Conservation (phyloP, 2,113 vertebrate genomes). For the Brachypteracias leptosomus region DNA sequence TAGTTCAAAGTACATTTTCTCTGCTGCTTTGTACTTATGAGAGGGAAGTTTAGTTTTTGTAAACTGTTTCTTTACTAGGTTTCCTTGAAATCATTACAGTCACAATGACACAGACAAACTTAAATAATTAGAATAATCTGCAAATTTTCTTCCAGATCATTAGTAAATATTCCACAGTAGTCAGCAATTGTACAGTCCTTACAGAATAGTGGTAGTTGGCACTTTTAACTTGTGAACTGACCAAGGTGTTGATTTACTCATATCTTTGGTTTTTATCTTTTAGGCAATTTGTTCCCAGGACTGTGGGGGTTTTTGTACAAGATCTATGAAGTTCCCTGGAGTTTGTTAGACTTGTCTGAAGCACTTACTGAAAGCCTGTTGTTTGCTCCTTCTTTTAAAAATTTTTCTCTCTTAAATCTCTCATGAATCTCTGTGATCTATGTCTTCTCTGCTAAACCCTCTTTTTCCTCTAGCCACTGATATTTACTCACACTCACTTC, state of each 20-base stretch:
- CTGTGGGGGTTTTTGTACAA: not conserved
- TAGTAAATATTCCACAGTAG: not conserved
- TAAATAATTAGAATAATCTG: not conserved
- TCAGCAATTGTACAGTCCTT: not conserved
- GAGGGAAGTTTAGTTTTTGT: not conserved
- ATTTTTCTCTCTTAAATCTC: not conserved
- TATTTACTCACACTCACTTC: not conserved
- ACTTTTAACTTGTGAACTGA: not conserved
- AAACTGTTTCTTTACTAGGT: not conserved
- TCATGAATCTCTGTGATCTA: not conserved
- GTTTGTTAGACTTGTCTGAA: not conserved
- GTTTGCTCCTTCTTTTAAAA: not conserved
- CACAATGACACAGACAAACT: not conserved
- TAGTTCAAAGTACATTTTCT: not conserved
- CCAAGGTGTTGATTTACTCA: not conserved
- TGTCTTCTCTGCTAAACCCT: not conserved
- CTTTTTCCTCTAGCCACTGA: not conserved
- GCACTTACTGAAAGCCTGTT: not conserved
- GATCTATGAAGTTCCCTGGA: not conserved
- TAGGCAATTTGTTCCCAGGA: not conserved
- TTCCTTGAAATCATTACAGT: not conserved
- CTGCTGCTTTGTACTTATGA: not conserved
- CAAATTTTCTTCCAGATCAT: not conserved
- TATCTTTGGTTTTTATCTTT: not conserved
- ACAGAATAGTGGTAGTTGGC: not conserved